phyloP scores from a whole-genome alignment of 2,888 invertebrate species.

The Homarus gammarus region DNA sequence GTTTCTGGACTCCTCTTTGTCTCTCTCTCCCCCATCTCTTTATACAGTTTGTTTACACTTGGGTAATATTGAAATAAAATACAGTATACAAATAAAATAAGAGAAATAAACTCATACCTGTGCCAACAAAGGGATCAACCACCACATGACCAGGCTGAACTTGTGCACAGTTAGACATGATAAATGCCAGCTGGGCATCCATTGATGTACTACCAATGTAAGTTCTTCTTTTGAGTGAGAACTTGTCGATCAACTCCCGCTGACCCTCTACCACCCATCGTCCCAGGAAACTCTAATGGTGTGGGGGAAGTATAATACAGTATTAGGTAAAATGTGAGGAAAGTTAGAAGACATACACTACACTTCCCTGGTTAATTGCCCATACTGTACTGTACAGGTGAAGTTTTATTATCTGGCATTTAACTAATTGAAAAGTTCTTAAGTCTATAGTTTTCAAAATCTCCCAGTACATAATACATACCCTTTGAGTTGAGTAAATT shows the following conservation, averaged over 20 bases:
- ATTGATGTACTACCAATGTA: conserved; percentile 99
- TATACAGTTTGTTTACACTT: too few species aligned
- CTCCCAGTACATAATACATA: background rate
- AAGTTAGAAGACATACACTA: background rate
- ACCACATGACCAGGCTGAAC: conserved; percentile 87
- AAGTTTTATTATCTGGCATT: too few species aligned
- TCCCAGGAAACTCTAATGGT: conserved; percentile 69
- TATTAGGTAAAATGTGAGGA: background rate
- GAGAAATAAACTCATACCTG: conserved; percentile 79
- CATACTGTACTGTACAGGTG: too few species aligned
- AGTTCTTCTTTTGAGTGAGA: conserved; percentile 92
- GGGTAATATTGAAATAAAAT: too few species aligned
- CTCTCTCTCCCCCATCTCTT: too few species aligned
- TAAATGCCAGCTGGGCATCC: conserved; percentile 95
- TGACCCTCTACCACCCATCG: conserved; percentile 91
- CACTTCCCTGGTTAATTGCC: too few species aligned
- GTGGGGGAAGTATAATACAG: background rate
- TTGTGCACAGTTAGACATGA: conserved; percentile 97
- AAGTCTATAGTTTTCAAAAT: too few species aligned
- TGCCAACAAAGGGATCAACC: conserved; percentile 94
- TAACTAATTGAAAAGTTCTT: too few species aligned
- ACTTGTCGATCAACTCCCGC: conserved; percentile 87
- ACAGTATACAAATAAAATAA: too few species aligned
- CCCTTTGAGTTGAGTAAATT: background rate
- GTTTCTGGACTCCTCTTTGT: too few species aligned